These are phyloP conservation scores for Hyperopisus bebe DNA, from an alignment of 2,113 vertebrate genomes.

Conservation along the genomic window DNA sequence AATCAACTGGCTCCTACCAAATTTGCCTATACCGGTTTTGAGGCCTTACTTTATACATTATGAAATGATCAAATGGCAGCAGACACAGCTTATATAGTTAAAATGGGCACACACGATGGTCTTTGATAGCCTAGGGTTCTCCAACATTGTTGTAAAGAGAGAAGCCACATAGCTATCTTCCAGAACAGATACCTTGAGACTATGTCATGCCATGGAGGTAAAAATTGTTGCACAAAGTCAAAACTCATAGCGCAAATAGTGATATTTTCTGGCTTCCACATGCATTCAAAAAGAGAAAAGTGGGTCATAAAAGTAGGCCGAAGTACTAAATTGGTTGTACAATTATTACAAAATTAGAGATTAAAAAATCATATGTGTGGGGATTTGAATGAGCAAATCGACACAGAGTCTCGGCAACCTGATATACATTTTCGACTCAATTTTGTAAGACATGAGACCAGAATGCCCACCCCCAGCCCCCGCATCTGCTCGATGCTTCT, in stretches of 20 bases:
- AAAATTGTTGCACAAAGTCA: neutral
- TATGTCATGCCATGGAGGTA: neutral
- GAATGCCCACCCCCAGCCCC: neutral
- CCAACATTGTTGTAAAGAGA: neutral
- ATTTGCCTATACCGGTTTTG: neutral
- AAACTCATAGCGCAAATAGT: neutral
- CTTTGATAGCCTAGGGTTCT: neutral
- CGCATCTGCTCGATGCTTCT: neutral
- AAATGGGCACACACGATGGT: neutral
- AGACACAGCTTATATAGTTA: neutral
- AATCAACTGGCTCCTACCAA: neutral
- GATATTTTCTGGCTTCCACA: neutral
- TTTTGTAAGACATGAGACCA: neutral
- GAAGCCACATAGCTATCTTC: neutral
- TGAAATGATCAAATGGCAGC: neutral
- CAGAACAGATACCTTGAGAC: neutral
- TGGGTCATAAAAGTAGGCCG: conserved; percentile 6
- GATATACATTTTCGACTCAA: neutral
- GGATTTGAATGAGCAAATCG: neutral
- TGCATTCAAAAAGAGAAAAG: neutral
- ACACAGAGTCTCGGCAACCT: neutral
- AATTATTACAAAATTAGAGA: neutral
- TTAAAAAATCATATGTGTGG: conserved; percentile 6
- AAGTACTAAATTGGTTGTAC: conserved; percentile 5
- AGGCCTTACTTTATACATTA: neutral